phyloP scores from a whole-genome alignment of 2,797 vertebrate genomes.

The Paedocypris micromegethes region DNA sequence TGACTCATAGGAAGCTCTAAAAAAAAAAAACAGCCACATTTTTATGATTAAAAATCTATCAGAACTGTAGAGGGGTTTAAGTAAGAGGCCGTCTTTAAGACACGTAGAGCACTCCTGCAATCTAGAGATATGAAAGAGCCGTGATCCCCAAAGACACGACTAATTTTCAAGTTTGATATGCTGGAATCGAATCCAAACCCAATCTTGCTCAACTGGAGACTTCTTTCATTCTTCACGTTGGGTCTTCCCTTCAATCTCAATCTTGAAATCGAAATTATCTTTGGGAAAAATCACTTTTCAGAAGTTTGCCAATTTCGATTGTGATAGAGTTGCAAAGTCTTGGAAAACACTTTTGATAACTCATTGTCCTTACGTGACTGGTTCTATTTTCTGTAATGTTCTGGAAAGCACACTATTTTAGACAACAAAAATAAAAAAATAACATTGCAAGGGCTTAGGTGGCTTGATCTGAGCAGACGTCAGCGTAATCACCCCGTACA shows the following conservation, averaged over 20 bases:
- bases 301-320: too few relatives aligned
- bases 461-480: slow-evolving; percentile 3
- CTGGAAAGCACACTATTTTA: too few relatives aligned
- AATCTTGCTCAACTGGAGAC: slow-evolving; percentile 24
- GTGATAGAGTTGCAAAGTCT: too few relatives aligned
- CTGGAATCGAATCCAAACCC: slow-evolving; percentile 23
- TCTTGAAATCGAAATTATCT: slow-evolving; percentile 22
- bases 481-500: background rate
- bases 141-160: slow-evolving; percentile 30
- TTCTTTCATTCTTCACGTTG: slow-evolving; percentile 34
- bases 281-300: slow-evolving; percentile 13
- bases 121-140: slow-evolving; percentile 12
- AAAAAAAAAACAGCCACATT: background rate
- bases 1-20: background rate
- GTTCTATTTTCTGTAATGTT: too few relatives aligned
- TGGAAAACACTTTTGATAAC: too few relatives aligned
- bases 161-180: slow-evolving; percentile 38
- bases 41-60: background rate
- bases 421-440: too few relatives aligned
- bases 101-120: slow-evolving; percentile 7
- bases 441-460: background rate
- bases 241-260: slow-evolving; percentile 19
- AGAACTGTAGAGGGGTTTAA: background rate
- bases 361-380: too few relatives aligned
- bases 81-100: slow-evolving; percentile 11